A percentile compares a stretch with the other conserved stretches of the same genome.
Conservation (phyloP, 2,113 vertebrate genomes). For the Heterocephalus glaber region DNA sequence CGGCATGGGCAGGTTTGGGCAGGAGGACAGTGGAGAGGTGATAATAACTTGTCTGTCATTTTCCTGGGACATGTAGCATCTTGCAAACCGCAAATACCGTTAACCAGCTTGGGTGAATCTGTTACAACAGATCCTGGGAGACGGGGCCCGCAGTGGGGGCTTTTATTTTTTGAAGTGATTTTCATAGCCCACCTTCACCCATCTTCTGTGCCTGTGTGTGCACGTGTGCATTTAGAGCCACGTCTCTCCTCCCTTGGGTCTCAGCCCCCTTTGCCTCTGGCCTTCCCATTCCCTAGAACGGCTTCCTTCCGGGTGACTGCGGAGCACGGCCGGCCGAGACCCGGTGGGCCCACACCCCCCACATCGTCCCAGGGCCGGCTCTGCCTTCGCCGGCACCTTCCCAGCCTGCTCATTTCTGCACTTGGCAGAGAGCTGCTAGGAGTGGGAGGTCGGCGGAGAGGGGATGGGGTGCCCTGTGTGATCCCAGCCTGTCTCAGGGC, state of each 20-base stretch:
- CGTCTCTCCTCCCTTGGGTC: not conserved
- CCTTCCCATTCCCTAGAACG: not conserved
- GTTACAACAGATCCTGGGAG: constrained; percentile 87
- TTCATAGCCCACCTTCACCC: constrained; percentile 60
- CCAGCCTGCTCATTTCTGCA: rapidly evolving
- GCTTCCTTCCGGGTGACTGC: too few relatives aligned
- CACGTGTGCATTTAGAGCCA: not conserved
- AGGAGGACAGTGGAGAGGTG: constrained; percentile 89
- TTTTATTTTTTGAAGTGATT: constrained; percentile 73
- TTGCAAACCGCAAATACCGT: constrained; percentile 93
- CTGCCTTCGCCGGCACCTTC: too few relatives aligned
- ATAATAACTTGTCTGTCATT: constrained; percentile 98
- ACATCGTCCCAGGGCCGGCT: too few relatives aligned
- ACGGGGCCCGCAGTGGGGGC: constrained; percentile 62
- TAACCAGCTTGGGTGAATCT: constrained; percentile 91
- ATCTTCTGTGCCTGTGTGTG: not conserved
- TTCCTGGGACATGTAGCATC: constrained; percentile 90
- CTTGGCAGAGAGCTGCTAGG: not conserved
- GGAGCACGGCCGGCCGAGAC: too few relatives aligned
- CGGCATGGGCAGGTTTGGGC: constrained; percentile 90
- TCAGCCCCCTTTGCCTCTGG: not conserved
- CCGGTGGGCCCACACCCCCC: not conserved
- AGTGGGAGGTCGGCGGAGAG: not conserved
- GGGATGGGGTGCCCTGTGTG: not conserved
- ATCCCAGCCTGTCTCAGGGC: not conserved